Base-by-base conservation (phyloP, 2,113 vertebrate species). In the Serinus canaria region DNA sequence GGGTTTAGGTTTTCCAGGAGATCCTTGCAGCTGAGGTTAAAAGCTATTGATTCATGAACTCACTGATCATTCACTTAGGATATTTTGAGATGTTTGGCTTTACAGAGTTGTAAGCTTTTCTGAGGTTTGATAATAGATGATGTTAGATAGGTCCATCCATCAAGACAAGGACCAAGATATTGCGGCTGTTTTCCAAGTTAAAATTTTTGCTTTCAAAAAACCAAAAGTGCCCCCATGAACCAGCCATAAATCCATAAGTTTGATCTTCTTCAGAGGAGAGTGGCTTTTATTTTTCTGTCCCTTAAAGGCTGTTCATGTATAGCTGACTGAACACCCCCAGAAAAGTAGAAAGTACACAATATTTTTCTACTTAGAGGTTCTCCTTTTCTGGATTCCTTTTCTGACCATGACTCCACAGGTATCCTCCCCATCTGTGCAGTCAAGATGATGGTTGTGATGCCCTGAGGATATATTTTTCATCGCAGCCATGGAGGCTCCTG, bases 311-410 rank as follows among this genome's bases (percentile, higher is more conserved):
- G 11, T 11, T 60, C 28, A 15, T 9, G 19, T 41, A 52, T 15
- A 44, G 31, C n/a, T 37, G 59, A 39, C 2, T 11, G 41, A 39
- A 23, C 28, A n/a, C 84, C 14, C 11, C 15, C 43, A 59, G 33
- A 15, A 31, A 43, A 31, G 37, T 4, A 22, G 6, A 39, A 77
- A 41, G 17, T 4, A 0, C 6, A 18, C 14, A 6, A 6, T 10
- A 16, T 31, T 31, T 13, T 31, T 31, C 22, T 31, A 28, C 27
- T 56, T 2, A 1, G 69, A 70, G 39, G 6, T 24, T 8, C 7
- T 23, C 27, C 33, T 35, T 33, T 52, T 49, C 81, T 76, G 15
- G 6, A 47, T 56, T 83, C 25, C 18, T 33, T 56, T 18, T 76
- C 30, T 82, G 3, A 50, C 46, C 0, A 0, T 46, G 31, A 64